Percentiles rank a stretch among this genome's conserved stretches.
Evolutionary conservation across 2,797 vertebrate genomes (phyloP).

Genomic region (Naso thynnoides): DNA sequence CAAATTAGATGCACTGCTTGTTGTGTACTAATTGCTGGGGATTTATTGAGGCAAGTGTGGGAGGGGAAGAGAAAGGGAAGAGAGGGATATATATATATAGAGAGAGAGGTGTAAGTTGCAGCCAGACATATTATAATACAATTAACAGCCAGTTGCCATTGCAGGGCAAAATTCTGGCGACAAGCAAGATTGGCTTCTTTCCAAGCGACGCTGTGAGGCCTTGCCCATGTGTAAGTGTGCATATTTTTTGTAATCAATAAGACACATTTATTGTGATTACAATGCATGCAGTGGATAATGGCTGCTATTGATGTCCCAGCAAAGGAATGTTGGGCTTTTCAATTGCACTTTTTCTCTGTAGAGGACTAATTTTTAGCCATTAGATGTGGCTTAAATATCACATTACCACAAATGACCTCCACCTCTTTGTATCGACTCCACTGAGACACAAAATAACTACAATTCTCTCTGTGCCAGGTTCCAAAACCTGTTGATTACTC

Average conservation of each 20-base stretch:
- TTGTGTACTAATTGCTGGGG: constrained; percentile 83
- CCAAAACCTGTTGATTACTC: constrained; percentile 97
- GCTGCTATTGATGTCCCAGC: constrained; percentile 63
- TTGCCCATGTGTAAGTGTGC: constrained; percentile 94
- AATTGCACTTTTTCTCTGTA: constrained; percentile 40
- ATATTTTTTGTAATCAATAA: constrained; percentile 67
- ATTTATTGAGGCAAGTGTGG: constrained; percentile 78
- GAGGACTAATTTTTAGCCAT: constrained; percentile 64
- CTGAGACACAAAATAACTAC: constrained; percentile 68
- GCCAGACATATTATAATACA: constrained; percentile 77
- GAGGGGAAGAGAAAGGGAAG: constrained; percentile 45
- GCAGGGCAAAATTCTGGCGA: constrained; percentile 93
- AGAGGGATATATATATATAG: constrained; percentile 9
- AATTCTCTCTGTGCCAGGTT: constrained; percentile 81
- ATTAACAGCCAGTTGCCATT: constrained; percentile 78
- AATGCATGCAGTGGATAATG: constrained; percentile 65
- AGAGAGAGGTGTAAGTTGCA: constrained; percentile 43
- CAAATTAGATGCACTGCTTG: constrained; percentile 81
- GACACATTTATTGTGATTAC: constrained; percentile 63
- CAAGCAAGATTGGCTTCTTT: constrained; percentile 95
- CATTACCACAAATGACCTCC: constrained; percentile 64
- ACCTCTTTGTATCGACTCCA: constrained; percentile 52
- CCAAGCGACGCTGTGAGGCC: constrained; percentile 96
- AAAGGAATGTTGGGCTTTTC: constrained; percentile 55
- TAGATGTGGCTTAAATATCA: constrained; percentile 68